These are phyloP conservation scores for Calliphora vicina DNA, from an alignment of 1,140 invertebrate genomes.

Conservation along the genomic window DNA sequence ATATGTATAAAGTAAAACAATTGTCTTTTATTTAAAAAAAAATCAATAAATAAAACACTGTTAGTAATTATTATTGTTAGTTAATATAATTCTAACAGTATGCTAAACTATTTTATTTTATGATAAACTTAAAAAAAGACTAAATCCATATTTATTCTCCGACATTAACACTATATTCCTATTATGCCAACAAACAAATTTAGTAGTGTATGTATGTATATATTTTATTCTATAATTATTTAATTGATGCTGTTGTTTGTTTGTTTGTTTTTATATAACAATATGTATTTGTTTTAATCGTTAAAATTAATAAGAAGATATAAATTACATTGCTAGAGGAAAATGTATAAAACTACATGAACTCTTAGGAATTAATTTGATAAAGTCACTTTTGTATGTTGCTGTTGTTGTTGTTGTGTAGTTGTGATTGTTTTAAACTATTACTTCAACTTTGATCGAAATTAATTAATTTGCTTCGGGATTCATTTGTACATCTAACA, in stretches of 20 bases:
- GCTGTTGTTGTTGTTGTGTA: neutral
- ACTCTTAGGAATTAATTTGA: neutral
- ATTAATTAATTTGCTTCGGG: neutral
- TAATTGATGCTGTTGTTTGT: neutral
- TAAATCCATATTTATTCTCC: neutral
- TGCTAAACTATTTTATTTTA: neutral
- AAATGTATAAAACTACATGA: slow-evolving; percentile 12
- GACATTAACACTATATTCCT: neutral
- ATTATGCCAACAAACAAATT: neutral
- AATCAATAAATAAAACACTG: neutral
- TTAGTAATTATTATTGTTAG: neutral
- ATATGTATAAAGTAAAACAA: no score
- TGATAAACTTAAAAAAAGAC: neutral
- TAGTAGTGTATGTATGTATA: neutral
- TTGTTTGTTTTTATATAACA: neutral
- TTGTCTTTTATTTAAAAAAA: neutral
- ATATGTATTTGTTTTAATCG: neutral
- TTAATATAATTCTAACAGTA: neutral
- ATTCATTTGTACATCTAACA: slow-evolving; percentile 37
- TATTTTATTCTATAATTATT: neutral
- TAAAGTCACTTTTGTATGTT: slow-evolving; percentile 4
- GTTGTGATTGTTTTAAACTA: neutral
- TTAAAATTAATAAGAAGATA: neutral
- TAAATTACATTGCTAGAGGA: slow-evolving; percentile 6
- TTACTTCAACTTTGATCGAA: neutral